These are phyloP conservation scores for Spicauda simplicius DNA, from an alignment of 2,888 invertebrate genomes.

Conservation along the genomic window DNA sequence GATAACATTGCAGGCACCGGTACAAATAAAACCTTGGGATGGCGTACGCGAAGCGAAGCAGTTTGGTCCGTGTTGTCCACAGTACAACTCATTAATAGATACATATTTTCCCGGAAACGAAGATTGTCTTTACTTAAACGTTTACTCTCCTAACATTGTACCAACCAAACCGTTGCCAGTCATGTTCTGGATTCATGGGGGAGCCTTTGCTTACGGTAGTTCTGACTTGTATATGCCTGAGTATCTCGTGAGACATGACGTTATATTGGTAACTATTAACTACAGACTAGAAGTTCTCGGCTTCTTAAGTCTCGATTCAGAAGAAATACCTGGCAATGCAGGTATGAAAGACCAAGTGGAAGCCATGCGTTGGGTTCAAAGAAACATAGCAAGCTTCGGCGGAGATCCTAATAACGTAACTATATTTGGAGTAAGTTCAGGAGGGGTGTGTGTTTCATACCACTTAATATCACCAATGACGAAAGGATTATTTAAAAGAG, in stretches of 20 bases:
- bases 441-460: constrained; percentile 58
- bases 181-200: constrained; percentile 73
- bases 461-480: constrained; percentile 75
- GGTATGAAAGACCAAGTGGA: constrained; percentile 78
- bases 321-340: constrained; percentile 74
- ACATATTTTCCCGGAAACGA: constrained; percentile 51
- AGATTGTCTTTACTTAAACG: constrained; percentile 73
- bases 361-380: constrained; percentile 69
- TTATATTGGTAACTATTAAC: constrained; percentile 71
- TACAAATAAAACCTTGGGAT: constrained; percentile 60
- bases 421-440: constrained; percentile 76
- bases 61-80: constrained; percentile 60
- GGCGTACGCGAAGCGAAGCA: constrained; percentile 63
- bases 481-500: constrained; percentile 68
- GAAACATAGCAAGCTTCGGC: constrained; percentile 67
- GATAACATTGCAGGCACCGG: constrained; percentile 58
- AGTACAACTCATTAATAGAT: constrained; percentile 47
- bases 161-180: constrained; percentile 56
- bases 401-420: constrained; percentile 72
- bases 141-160: constrained; percentile 63
- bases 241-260: constrained; percentile 62
- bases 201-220: constrained; percentile 61
- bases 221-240: constrained; percentile 68
- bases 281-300: constrained; percentile 71
- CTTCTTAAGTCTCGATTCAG: constrained; percentile 66